Conservation (phyloP, 1,140 invertebrate genomes). For the Eubasilissa regina region DNA sequence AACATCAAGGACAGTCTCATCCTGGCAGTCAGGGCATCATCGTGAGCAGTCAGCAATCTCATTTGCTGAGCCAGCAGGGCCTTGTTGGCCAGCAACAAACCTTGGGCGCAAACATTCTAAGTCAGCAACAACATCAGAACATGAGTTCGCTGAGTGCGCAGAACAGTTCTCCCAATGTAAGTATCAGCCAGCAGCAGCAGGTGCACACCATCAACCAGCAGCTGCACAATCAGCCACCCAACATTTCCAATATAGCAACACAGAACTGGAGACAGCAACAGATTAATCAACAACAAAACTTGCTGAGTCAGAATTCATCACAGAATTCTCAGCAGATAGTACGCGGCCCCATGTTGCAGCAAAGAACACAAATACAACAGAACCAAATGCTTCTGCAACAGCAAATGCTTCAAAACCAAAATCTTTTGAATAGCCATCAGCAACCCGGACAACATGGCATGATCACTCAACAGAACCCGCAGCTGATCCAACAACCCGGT, state of each 20-base stretch:
- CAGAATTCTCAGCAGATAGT: conserved; percentile 70
- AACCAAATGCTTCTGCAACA: conserved; percentile 71
- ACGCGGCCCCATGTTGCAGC: conserved; percentile 68
- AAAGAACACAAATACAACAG: conserved; percentile 68
- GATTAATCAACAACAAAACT: background rate
- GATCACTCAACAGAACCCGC: conserved; percentile 67
- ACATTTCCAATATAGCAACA: conserved; percentile 63
- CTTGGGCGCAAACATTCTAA: conserved; percentile 63
- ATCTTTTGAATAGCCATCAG: conserved; percentile 68
- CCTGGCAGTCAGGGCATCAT: conserved; percentile 51
- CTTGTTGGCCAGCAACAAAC: conserved; percentile 63
- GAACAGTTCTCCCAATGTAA: conserved; percentile 67
- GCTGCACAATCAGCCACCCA: conserved; percentile 65
- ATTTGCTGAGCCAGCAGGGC: conserved; percentile 39
- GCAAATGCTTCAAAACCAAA: conserved; percentile 70
- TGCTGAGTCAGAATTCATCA: conserved; percentile 62
- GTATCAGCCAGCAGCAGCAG: conserved; percentile 46
- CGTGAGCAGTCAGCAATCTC: conserved; percentile 33
- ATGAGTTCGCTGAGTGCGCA: conserved; percentile 62
- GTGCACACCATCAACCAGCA: conserved; percentile 61
- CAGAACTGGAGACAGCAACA: conserved; percentile 68
- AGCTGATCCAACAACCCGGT: conserved; percentile 33
- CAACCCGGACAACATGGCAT: conserved; percentile 58
- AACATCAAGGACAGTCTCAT: conserved; percentile 64
- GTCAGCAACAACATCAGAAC: conserved; percentile 61